Conservation (phyloP, 2,888 invertebrate species). For the Crematogaster levior region DNA sequence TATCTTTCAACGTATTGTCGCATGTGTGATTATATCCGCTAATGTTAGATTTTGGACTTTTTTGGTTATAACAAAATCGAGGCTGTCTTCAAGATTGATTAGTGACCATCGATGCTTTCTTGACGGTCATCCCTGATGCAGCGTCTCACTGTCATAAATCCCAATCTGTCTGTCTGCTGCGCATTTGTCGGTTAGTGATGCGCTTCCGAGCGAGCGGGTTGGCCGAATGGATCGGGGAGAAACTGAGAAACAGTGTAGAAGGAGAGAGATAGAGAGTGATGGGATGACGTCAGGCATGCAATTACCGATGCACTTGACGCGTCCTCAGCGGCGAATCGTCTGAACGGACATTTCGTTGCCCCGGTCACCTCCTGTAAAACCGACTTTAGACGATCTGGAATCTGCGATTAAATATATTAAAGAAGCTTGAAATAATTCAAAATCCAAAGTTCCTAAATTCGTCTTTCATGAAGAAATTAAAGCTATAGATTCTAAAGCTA, state of each 20-base stretch:
- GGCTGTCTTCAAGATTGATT: not conserved
- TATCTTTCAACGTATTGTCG: not conserved
- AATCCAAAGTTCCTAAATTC: not conserved
- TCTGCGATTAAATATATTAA: not conserved
- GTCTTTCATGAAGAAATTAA: not conserved
- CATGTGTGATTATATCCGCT: not conserved
- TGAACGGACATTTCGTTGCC: constrained; percentile 40
- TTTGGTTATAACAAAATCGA: not conserved
- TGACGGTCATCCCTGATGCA: constrained; percentile 26
- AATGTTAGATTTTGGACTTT: not conserved
- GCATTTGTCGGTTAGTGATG: constrained; percentile 66
- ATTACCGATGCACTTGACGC: constrained; percentile 77
- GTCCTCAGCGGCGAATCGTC: constrained; percentile 67
- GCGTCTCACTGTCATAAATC: constrained; percentile 65
- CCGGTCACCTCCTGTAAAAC: constrained; percentile 14
- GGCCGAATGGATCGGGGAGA: constrained; percentile 33
- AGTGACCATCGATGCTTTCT: constrained; percentile 18
- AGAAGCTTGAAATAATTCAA: not conserved
- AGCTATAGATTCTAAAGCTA: not conserved
- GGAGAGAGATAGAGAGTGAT: constrained; percentile 32
- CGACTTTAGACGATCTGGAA: constrained; percentile 9
- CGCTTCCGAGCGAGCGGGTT: constrained; percentile 45
- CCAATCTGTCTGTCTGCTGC: constrained; percentile 72
- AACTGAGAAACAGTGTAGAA: constrained; percentile 39
- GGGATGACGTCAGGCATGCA: constrained; percentile 71